These are phyloP conservation scores for Saturnia pavonia DNA, from an alignment of 2,888 invertebrate species.

Conservation along the genomic window DNA sequence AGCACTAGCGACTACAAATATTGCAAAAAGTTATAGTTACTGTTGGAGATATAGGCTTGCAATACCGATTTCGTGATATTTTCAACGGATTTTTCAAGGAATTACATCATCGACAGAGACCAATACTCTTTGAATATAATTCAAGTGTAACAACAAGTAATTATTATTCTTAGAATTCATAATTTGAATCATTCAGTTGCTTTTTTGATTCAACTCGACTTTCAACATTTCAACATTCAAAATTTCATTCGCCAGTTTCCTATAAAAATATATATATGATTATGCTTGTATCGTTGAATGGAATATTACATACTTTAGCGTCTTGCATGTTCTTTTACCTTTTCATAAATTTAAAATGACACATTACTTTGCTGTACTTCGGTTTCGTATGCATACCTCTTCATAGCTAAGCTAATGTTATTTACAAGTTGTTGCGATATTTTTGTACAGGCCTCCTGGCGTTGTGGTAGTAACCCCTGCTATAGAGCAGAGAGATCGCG, in stretches of 20 bases:
- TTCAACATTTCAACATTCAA: slow-evolving; percentile 6
- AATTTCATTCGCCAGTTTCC: neutral
- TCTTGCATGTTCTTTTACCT: neutral
- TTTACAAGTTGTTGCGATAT: no score
- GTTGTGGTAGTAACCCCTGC: no score
- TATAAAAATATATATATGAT: neutral
- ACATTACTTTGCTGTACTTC: no score
- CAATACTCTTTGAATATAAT: neutral
- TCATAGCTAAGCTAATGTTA: no score
- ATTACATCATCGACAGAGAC: neutral
- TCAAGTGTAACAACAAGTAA: neutral
- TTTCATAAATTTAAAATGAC: neutral
- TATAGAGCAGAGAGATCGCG: no score
- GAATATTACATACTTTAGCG: neutral
- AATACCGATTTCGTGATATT: neutral
- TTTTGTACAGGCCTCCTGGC: no score
- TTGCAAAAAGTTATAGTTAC: no score
- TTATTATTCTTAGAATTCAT: slow-evolving; percentile 2
- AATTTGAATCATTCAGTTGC: neutral
- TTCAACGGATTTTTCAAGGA: neutral
- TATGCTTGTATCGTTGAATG: neutral
- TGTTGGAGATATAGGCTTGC: neutral
- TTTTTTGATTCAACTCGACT: neutral
- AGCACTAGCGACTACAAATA: no score
- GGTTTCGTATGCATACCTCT: no score